Base-by-base conservation (phyloP, 1,140 invertebrate genomes). In the Marisa cornuarietis region DNA sequence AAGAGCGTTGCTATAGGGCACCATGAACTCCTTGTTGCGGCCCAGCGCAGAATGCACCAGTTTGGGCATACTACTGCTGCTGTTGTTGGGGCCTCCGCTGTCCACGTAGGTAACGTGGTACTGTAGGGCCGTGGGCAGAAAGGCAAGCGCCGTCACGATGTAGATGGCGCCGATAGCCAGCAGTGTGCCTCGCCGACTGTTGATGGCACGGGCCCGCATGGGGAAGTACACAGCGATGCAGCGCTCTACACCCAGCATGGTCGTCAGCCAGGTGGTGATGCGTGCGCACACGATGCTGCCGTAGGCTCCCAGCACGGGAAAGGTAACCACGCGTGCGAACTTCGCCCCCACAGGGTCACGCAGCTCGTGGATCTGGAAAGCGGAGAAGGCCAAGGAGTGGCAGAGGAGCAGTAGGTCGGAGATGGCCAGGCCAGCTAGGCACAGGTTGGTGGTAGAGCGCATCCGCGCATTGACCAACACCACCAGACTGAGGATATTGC, bases 161-260 rank as follows among this genome's bases (percentile, higher is more conserved):
- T 86, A 89, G 66, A 89, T 86, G 20, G 79, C 22, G 11, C 78
- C 54, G 42, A 88, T 86, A 10, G 80, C 82, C 22, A 86, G 80
- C 24, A 77, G 42, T 18, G 87, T 88, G 18, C 79, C 76, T 42
- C 68, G 79, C 71, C 85, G 85, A 58, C 83, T 84, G 79, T 87
- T 88, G 31, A 88, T 83, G 3, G 77, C 63, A 79, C 80, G 83
- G 20, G 85, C 87, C 76, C 84, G 84, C 81, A 89, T 87, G 71
- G 88, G 88, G 71, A 83, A 85, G 76, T 85, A 85, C 16, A 89
- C 87, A 42, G 88, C 88, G 18, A 89, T 82, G 52, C 87, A 88
- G 42, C 88, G 82, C 81, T 89, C 87, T 61, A 85, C 69, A 54
- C 85, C 86, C 16, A 89, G 76, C 63, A 89, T 71, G 42, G 83